Conservation (phyloP, 2,113 vertebrate species). For the Strix uralensis region DNA sequence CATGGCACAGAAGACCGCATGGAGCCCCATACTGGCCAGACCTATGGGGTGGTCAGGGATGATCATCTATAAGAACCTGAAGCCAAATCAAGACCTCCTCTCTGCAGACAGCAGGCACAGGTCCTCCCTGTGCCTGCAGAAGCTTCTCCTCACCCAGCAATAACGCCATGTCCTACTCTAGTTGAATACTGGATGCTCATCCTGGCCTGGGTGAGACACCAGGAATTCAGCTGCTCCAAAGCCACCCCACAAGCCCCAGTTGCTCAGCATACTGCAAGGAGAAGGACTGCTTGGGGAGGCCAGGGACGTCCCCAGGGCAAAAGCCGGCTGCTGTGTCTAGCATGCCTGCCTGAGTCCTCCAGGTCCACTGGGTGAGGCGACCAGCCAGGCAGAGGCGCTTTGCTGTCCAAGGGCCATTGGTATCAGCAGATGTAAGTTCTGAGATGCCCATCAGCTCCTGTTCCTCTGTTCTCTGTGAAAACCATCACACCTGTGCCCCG, state of each 20-base stretch:
- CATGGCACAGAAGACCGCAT: neutral
- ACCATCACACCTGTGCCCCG: accelerated
- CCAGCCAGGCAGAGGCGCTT: neutral
- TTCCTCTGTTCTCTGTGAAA: neutral
- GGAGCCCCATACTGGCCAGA: neutral
- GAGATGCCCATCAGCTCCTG: neutral
- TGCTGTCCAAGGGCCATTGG: neutral
- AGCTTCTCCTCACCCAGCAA: neutral
- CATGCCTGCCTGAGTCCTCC: neutral
- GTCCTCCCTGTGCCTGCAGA: neutral
- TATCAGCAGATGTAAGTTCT: neutral
- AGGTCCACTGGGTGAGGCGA: neutral
- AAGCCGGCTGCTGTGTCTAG: neutral
- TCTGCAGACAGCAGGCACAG: neutral
- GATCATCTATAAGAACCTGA: neutral
- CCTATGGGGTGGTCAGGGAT: neutral
- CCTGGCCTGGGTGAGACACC: neutral
- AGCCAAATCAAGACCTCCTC: neutral
- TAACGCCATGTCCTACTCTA: neutral
- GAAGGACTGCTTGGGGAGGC: neutral
- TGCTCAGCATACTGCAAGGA: neutral
- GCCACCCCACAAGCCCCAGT: too few relatives aligned
- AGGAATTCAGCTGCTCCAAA: neutral
- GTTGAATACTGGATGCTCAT: neutral
- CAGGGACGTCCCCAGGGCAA: neutral